phyloP scores from a whole-genome alignment of 2,113 vertebrate species.

The Pipa parva region DNA sequence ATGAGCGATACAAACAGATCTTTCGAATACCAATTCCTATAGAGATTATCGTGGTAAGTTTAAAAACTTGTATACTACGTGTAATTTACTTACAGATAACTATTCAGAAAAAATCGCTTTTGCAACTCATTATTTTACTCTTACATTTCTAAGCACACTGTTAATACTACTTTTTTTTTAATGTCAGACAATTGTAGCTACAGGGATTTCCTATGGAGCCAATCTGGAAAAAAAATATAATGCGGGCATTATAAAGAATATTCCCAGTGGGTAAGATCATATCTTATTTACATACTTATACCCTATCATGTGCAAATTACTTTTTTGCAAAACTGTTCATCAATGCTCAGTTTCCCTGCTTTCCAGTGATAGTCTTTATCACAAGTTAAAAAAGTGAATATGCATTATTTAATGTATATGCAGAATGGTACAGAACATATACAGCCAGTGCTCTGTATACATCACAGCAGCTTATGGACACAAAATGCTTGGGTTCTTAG shows the following conservation, averaged over 20 bases:
- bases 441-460: too few species aligned
- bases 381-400: too few species aligned
- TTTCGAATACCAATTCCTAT: constrained; percentile 78
- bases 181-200: constrained; percentile 76
- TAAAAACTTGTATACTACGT: not conserved
- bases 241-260: constrained; percentile 74
- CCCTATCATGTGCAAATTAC: too few species aligned
- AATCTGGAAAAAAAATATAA: constrained; percentile 71
- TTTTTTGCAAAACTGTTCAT: too few species aligned
- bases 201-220: constrained; percentile 73
- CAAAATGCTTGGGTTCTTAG: too few species aligned
- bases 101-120: not conserved
- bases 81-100: not conserved
- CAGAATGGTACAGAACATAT: too few species aligned
- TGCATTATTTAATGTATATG: too few species aligned
- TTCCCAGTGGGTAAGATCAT: constrained; percentile 74
- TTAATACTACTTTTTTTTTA: constrained; percentile 36
- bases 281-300: not conserved
- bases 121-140: not conserved
- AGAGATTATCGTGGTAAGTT: constrained; percentile 82
- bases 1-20: constrained; percentile 73
- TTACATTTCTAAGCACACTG: too few species aligned
- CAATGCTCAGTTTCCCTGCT: too few species aligned
- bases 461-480: too few species aligned
- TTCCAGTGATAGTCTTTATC: too few species aligned